phyloP scores from a whole-genome alignment of 2,113 vertebrate species.

The Madoqua kirkii region DNA sequence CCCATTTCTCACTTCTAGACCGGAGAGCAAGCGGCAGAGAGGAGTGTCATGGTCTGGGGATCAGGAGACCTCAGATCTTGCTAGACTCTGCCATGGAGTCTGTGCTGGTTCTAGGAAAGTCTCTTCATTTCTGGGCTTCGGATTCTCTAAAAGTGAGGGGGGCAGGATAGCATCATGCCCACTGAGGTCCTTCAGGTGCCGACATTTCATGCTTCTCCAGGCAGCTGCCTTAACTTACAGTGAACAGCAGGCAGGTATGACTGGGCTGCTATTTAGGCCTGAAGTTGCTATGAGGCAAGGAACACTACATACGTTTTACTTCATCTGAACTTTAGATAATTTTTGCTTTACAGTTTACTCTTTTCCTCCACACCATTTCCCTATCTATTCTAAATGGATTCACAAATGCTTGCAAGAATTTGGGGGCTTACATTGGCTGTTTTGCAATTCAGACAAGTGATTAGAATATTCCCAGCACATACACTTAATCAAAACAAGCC shows the following conservation, averaged over 20 bases:
- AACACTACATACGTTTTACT: conserved; percentile 46
- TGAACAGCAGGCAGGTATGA: conserved; percentile 48
- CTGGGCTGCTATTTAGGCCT: conserved; percentile 54
- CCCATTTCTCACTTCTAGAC: background rate
- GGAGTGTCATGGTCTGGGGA: background rate
- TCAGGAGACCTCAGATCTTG: background rate
- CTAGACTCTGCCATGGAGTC: background rate
- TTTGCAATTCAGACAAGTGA: conserved; percentile 83
- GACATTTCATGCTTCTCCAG: background rate
- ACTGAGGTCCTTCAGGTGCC: background rate
- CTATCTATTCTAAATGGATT: conserved; percentile 65
- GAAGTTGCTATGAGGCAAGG: conserved; percentile 69
- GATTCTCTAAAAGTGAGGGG: background rate
- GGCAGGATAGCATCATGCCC: background rate
- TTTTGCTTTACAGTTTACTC: conserved; percentile 71
- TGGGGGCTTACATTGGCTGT: conserved; percentile 76
- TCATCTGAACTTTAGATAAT: conserved; percentile 65
- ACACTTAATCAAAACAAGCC: conserved; percentile 88
- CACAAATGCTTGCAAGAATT: conserved; percentile 78
- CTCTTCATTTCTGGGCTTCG: background rate
- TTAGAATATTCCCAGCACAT: conserved; percentile 87
- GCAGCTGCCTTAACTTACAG: conserved; percentile 17
- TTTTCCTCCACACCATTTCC: conserved; percentile 59
- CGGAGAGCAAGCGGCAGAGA: background rate
- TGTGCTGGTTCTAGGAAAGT: background rate